Evolutionary conservation across 2,113 vertebrate genomes (phyloP), one percentile per base, ranked within the genome.

Genomic region (Ictalurus punctatus): DNA sequence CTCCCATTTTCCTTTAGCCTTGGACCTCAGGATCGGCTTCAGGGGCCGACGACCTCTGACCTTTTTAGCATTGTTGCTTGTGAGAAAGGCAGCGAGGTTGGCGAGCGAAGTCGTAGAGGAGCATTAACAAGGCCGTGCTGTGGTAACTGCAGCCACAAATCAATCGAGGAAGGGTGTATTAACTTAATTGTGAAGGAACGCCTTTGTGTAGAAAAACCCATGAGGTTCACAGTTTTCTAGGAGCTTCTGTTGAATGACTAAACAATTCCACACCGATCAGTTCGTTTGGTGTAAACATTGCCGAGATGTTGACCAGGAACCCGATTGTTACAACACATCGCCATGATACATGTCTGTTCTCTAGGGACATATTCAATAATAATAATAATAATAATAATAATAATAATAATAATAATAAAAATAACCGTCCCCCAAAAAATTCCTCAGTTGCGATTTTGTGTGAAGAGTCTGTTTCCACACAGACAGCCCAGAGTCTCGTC

Each of bases 71-170:
- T 90, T 74, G 23, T 84, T 74, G 83, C 34, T 90, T 90, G 83
- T 87, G 84, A 86, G 90, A 85, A 79, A 37, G 59, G 65, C 83
- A 58, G 78, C 84, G 61, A 63, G 86, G 34, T 87, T 76, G 79
- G n/a, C 82, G 86, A 85, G 78, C 78, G 71, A 37, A 74, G 83
- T 74, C 85, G 61, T 86, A 84, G 89, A 86, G 87, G 86, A 76
- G 82, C 69, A 71, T 88, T 88, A 91, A 90, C 69, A 67, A 90
- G 89, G 90, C 83, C 67, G 61, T 58, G 17, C 69, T 52, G 86
- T 27, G 61, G 79, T 84, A 89, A 90, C 85, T 87, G 25, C 78
- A 54, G 61, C 89, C 87, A 83, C 90, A 90, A 92, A 92, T 92
- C 91, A 91, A 87, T 86, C 65, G 74, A 9, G 34, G 65, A 30